Evolutionary conservation across 1,140 invertebrate genomes (phyloP).

Genomic region (Metaphire vulgaris): DNA sequence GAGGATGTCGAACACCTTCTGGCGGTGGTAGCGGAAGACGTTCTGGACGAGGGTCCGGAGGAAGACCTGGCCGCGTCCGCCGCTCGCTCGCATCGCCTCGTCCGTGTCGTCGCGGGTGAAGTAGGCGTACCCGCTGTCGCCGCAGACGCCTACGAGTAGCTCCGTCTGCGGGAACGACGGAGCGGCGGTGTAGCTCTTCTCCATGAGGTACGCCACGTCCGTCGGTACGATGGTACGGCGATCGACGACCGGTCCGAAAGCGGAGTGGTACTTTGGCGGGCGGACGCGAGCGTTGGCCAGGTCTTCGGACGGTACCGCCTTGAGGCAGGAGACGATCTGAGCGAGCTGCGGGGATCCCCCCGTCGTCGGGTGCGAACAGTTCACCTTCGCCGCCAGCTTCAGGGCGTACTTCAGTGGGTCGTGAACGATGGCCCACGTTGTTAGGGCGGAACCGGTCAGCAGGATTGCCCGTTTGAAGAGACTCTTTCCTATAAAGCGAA

Average conservation of each 20-base stretch:
- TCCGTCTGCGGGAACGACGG: too few relatives aligned
- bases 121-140: too few relatives aligned
- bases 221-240: conserved; percentile 48
- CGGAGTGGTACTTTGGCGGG: conserved; percentile 56
- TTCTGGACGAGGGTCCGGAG: conserved; percentile 83
- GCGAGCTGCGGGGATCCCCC: too few relatives aligned
- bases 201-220: conserved; percentile 30
- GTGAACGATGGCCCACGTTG: conserved; percentile 82
- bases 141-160: too few relatives aligned
- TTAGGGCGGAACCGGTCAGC: conserved; percentile 88
- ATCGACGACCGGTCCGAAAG: conserved; percentile 66
- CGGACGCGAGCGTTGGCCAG: conserved; percentile 64
- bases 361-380: too few relatives aligned
- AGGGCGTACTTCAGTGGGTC: conserved; percentile 78
- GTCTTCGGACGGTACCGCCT: conserved; percentile 69
- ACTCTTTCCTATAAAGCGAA: conserved; percentile 63
- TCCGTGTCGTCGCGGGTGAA: too few relatives aligned
- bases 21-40: conserved; percentile 78
- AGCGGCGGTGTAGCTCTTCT: too few relatives aligned
- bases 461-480: conserved; percentile 88
- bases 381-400: conserved; percentile 63
- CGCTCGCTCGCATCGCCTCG: too few relatives aligned
- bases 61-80: too few relatives aligned
- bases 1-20: conserved; percentile 93
- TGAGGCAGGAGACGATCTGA: too few relatives aligned